These are phyloP conservation scores for Xenopus laevis DNA, from an alignment of 2,113 vertebrate genomes.

Conservation along the genomic window DNA sequence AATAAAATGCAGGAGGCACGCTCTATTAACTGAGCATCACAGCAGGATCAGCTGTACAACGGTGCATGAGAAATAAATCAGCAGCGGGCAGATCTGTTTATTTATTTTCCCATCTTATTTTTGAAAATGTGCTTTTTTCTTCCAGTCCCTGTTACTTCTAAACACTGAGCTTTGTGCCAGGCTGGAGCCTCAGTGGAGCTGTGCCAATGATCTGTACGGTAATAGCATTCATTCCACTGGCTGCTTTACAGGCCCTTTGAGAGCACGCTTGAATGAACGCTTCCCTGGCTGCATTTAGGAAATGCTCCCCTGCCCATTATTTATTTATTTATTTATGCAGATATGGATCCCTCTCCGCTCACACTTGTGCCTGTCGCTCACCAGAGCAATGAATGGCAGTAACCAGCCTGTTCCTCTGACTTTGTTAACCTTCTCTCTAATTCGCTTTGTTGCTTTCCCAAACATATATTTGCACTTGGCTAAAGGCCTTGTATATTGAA, in stretches of 20 bases:
- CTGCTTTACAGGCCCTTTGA: conserved; percentile 31
- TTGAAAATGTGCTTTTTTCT: conserved; percentile 10
- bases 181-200: conserved; percentile 20
- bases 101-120: conserved; percentile 4
- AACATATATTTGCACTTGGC: no score
- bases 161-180: conserved; percentile 16
- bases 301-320: conserved; percentile 11
- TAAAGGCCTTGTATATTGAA: no score
- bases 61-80: conserved; percentile 5
- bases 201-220: conserved; percentile 39
- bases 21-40: conserved; percentile 16
- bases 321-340: conserved; percentile 30
- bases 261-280: conserved; percentile 16
- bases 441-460: no score
- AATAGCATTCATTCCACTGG: conserved; percentile 27
- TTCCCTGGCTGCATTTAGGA: conserved; percentile 25
- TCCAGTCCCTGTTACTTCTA: conserved; percentile 10
- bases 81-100: conserved; percentile 13
- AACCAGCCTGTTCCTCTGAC: no score
- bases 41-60: conserved; percentile 4
- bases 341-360: neutral
- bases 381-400: no score
- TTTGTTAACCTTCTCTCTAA: no score
- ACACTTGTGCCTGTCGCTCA: no score
- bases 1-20: conserved; percentile 8